Conservation (phyloP, 2,888 invertebrate genomes). For the Oconnorella tubifera region DNA sequence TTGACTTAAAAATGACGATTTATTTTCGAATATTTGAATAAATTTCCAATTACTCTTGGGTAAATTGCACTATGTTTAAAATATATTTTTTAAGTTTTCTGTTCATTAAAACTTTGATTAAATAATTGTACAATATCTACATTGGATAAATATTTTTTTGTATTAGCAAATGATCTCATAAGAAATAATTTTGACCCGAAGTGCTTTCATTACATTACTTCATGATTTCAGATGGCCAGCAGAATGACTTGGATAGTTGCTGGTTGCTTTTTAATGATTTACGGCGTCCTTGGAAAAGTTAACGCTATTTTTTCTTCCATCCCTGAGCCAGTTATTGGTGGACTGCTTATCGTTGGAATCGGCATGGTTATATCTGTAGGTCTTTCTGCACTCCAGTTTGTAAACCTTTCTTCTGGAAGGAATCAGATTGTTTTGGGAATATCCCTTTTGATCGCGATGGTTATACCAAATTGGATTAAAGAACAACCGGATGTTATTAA, state of each 20-base stretch:
- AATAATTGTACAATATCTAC: too few relatives aligned
- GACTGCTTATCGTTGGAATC: slow-evolving; percentile 51
- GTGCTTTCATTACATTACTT: too few relatives aligned
- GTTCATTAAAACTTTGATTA: too few relatives aligned
- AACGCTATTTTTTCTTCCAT: slow-evolving; percentile 58
- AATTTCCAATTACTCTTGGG: too few relatives aligned
- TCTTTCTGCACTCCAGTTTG: slow-evolving; percentile 54
- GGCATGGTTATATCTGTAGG: slow-evolving; percentile 52
- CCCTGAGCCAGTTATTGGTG: slow-evolving; percentile 58
- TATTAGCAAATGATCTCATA: too few relatives aligned
- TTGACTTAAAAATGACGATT: too few relatives aligned
- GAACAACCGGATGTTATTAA: slow-evolving; percentile 39
- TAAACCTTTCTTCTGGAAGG: slow-evolving; percentile 76
- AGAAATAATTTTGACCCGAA: too few relatives aligned
- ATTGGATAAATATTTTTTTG: too few relatives aligned
- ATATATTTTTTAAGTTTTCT: too few relatives aligned
- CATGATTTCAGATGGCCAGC: slow-evolving; percentile 49
- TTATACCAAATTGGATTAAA: slow-evolving; percentile 46
- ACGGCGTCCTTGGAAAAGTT: slow-evolving; percentile 58
- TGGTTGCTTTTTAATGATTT: slow-evolving; percentile 46
- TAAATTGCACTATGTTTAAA: too few relatives aligned
- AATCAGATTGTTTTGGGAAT: slow-evolving; percentile 85
- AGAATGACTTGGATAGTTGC: slow-evolving; percentile 50
- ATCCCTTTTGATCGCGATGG: slow-evolving; percentile 78
- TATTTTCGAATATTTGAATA: too few relatives aligned